phyloP scores from a whole-genome alignment of 2,797 vertebrate genomes.

The Parauchenoglanis punctatus region DNA sequence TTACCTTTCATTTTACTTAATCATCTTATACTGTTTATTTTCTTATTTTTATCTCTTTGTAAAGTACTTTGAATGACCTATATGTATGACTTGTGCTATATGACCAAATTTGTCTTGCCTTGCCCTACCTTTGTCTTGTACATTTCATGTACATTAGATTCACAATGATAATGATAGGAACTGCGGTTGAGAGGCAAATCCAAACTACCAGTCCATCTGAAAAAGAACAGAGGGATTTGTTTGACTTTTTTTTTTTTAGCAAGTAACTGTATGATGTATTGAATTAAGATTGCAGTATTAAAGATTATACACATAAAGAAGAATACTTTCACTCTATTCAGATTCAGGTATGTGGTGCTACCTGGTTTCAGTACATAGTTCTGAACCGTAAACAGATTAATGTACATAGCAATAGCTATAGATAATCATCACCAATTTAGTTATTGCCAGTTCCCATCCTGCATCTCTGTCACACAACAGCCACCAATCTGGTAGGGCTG shows the following conservation, averaged over 20 bases:
- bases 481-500: background rate
- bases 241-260: background rate
- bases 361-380: background rate
- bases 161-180: slow-evolving; percentile 61
- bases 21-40: background rate
- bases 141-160: slow-evolving; percentile 75
- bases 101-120: background rate
- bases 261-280: background rate
- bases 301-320: background rate
- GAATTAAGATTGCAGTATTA: background rate
- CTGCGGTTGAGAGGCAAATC: slow-evolving; percentile 59
- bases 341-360: background rate
- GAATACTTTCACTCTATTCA: background rate
- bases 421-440: background rate
- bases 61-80: background rate
- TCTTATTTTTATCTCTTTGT: background rate
- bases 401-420: background rate
- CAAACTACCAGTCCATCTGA: slow-evolving; percentile 48
- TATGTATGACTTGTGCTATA: background rate
- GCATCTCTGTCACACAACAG: background rate
- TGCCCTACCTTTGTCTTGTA: slow-evolving; percentile 69
- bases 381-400: background rate
- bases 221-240: slow-evolving; percentile 11
- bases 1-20: background rate
- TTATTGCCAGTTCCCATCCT: background rate